Evolutionary conservation across 2,113 vertebrate genomes (phyloP).

Genomic region (Onychostruthus taczanowskii): DNA sequence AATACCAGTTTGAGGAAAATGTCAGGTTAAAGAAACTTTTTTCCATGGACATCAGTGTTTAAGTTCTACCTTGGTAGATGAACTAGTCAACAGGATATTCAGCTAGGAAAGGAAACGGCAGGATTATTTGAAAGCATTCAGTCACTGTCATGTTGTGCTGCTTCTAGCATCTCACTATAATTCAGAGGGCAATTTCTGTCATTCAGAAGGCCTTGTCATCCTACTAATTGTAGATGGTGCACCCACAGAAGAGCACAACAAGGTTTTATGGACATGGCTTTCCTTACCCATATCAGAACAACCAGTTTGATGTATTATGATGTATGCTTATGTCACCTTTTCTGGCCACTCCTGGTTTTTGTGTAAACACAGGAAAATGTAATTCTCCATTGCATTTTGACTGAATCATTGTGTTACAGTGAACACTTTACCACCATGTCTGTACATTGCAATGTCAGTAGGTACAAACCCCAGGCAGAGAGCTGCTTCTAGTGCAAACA

Average conservation of each 20-base stretch:
- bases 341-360: background rate
- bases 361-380: background rate
- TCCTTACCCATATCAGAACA: background rate
- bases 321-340: background rate
- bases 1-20: background rate
- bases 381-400: background rate
- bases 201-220: background rate
- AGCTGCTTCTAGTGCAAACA: background rate
- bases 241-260: background rate
- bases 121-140: background rate
- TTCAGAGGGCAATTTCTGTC: background rate
- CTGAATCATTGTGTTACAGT: background rate
- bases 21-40: background rate
- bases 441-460: background rate
- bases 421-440: background rate
- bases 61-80: background rate
- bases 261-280: background rate
- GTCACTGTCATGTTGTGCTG: background rate
- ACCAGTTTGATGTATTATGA: background rate
- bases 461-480: background rate
- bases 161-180: background rate
- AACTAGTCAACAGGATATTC: background rate
- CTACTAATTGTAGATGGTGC: background rate
- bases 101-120: background rate
- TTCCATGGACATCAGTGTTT: background rate